Base-by-base conservation (phyloP, 2,888 invertebrate genomes). In the Synanthedon andrenaeformis region DNA sequence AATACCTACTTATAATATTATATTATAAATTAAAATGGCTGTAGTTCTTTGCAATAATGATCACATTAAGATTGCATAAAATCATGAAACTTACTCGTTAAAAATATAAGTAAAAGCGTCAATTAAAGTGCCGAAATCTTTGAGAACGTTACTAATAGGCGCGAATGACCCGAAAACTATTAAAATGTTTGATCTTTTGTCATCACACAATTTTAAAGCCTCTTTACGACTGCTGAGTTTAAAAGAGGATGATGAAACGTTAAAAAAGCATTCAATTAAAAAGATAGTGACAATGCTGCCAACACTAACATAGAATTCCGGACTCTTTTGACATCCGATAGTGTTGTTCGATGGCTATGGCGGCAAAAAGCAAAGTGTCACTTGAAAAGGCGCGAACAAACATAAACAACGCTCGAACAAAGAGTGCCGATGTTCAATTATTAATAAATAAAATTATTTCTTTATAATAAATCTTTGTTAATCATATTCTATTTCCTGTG, bases 371-470 rank as follows among this genome's bases (percentile, higher is more conserved):
- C 78, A 82, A 84, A 86, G 85, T 85, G 86, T 84, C 85, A 85
- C 85, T 87, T 79, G 82, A 84, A 85, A 84, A 81, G 82, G 84
- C 85, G 82, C 80, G 77, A 86, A 82, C 78, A 75, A 79, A 79
- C 77, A 79, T 82, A 84, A 84, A 84, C 82, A 82, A 65, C 66
- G 67, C 65, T 67, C 72, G 74, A 63, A 76, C 76, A 80, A 75
- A 67, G 72, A 59, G 67, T 53, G 6, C 28, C n/a, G 41, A 8
- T 51, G 51, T 35, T 51, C 14, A 8, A 49, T 17, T 49, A 51
- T n/a, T 51, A n/a, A 17, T 51, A 17, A 35, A 51, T 10, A 49
- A 49, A 13, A 23, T 49, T 17, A 49, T 49, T 49, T 49, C 19
- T 49, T 13, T 49, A 8, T 45, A 14, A 45, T 13, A 45, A 14